phyloP scores from a whole-genome alignment of 2,797 vertebrate species.

The Lagodon rhomboides region DNA sequence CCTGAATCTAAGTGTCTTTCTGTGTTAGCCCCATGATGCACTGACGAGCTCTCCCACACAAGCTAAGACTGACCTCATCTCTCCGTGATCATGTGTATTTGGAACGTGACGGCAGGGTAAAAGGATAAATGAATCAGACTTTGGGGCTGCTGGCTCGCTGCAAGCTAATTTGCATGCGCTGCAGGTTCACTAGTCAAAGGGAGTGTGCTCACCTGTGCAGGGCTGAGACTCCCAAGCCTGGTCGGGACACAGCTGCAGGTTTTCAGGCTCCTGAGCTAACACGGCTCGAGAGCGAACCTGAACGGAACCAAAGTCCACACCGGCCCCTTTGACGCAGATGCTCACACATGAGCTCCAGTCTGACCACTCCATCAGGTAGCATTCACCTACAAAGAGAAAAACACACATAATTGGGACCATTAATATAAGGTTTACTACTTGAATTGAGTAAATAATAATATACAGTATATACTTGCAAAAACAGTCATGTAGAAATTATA shows the following conservation, averaged over 20 bases:
- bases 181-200: background rate
- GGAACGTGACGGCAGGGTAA: background rate
- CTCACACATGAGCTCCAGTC: constrained; percentile 95
- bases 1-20: constrained; percentile 41
- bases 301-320: constrained; percentile 91
- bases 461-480: background rate
- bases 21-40: constrained; percentile 22
- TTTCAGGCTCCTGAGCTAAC: constrained; percentile 94
- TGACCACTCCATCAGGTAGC: constrained; percentile 98
- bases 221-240: constrained; percentile 93
- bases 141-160: background rate
- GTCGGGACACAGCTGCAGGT: constrained; percentile 94
- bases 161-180: constrained; percentile 16
- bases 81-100: background rate
- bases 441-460: background rate
- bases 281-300: constrained; percentile 95
- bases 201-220: constrained; percentile 87
- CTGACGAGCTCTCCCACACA: constrained; percentile 7
- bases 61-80: constrained; percentile 10
- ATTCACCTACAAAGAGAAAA: constrained; percentile 88
- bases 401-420: too few species aligned
- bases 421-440: background rate
- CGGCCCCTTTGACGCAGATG: constrained; percentile 92
- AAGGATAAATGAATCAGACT: background rate
- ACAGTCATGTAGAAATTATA: too few species aligned